Conservation (phyloP, 2,797 vertebrate species). For the Setipinna tenuifilis region DNA sequence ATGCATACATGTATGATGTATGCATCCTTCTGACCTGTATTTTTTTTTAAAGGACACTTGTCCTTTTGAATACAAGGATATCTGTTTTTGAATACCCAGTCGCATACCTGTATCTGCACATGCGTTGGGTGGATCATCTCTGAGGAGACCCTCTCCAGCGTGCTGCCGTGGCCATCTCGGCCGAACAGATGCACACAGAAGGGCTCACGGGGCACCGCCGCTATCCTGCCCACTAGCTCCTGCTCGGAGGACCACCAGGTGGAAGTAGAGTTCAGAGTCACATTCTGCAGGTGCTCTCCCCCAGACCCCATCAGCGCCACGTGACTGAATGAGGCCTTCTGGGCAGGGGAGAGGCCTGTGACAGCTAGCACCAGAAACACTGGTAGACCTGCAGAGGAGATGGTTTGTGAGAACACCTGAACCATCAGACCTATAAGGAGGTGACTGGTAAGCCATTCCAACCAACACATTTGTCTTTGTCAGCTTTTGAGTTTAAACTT, state of each 20-base stretch:
- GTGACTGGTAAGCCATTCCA: too few relatives aligned
- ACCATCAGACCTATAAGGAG: too few relatives aligned
- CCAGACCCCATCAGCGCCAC: constrained; percentile 70
- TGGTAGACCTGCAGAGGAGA: constrained; percentile 68
- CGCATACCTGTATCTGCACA: constrained; percentile 73
- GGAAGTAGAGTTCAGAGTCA: constrained; percentile 70
- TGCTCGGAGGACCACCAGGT: constrained; percentile 55
- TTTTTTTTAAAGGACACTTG: too few relatives aligned
- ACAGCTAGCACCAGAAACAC: constrained; percentile 78
- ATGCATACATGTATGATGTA: too few relatives aligned
- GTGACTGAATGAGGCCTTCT: constrained; percentile 66
- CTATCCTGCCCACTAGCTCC: constrained; percentile 72
- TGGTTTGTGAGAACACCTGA: not conserved
- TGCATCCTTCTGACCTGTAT: too few relatives aligned
- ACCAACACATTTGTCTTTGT: too few relatives aligned
- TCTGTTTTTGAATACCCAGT: too few relatives aligned
- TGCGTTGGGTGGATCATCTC: constrained; percentile 77
- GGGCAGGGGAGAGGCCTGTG: constrained; percentile 67
- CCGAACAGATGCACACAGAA: constrained; percentile 80
- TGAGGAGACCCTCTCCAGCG: constrained; percentile 76
- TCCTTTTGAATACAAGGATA: too few relatives aligned
- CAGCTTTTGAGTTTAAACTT: constrained; percentile 7
- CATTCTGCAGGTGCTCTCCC: constrained; percentile 68
- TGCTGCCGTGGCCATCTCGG: constrained; percentile 67
- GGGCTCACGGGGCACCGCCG: constrained; percentile 67